Percentiles rank a stretch among this genome's conserved stretches.
These are phyloP conservation scores for Hesperophylax magnus DNA, from an alignment of 1,140 invertebrate genomes.

Conservation along the genomic window DNA sequence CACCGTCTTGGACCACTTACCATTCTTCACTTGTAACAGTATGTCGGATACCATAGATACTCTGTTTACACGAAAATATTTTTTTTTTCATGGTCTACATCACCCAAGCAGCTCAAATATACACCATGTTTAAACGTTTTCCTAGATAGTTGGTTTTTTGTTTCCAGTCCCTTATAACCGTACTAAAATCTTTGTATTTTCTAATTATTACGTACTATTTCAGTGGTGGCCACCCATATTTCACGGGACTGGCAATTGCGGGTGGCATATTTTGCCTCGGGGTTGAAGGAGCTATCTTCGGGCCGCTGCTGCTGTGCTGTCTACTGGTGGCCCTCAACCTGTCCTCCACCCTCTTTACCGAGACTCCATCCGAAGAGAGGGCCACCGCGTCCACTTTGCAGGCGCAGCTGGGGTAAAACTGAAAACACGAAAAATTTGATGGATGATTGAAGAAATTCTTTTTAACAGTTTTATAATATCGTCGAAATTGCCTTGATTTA, in stretches of 20 bases:
- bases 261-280: conserved; percentile 99
- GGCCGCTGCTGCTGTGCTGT: conserved; percentile 91
- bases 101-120: too few species aligned
- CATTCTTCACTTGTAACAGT: too few species aligned
- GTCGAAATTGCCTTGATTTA: too few species aligned
- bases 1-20: too few species aligned
- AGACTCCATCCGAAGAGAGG: conserved; percentile 53
- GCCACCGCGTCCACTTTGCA: conserved; percentile 33
- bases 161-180: too few species aligned
- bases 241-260: conserved; percentile 97
- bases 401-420: conserved; percentile 40
- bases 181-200: background rate
- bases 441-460: background rate
- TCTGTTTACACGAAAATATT: too few species aligned
- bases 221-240: conserved; percentile 95
- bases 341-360: conserved; percentile 64
- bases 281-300: conserved; percentile 96
- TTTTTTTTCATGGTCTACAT: too few species aligned
- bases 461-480: too few species aligned
- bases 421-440: background rate
- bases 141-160: too few species aligned
- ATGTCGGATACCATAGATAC: too few species aligned
- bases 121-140: too few species aligned
- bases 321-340: conserved; percentile 68
- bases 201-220: conserved; percentile 58